Percentiles rank a stretch among this genome's conserved stretches.
These are phyloP conservation scores for Tolmerus cingulatus DNA, from an alignment of 2,888 invertebrate genomes.

Conservation along the genomic window DNA sequence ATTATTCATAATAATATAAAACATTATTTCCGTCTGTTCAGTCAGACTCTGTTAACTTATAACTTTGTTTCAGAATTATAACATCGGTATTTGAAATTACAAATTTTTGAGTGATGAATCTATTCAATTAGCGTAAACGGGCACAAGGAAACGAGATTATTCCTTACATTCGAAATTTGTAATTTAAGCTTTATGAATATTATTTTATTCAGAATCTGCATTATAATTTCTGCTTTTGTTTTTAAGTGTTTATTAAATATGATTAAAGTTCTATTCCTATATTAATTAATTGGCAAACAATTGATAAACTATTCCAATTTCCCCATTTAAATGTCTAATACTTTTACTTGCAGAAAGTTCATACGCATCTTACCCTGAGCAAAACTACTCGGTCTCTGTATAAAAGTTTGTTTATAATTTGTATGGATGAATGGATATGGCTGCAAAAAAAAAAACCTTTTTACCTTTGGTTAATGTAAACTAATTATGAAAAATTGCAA, in stretches of 20 bases:
- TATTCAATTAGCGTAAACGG: not conserved
- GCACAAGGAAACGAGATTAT: not conserved
- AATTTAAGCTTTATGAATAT: not conserved
- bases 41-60: not conserved
- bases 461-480: slow-evolving; percentile 43
- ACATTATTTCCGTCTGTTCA: too few species aligned
- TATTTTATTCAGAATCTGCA: not conserved
- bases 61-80: not conserved
- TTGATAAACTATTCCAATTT: not conserved
- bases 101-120: not conserved
- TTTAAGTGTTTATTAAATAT: not conserved
- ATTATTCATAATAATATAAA: too few species aligned
- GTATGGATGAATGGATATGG: slow-evolving; percentile 45
- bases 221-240: not conserved
- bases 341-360: slow-evolving; percentile 57
- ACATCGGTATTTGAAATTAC: not conserved
- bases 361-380: slow-evolving; percentile 59
- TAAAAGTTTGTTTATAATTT: slow-evolving; percentile 48
- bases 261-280: not conserved
- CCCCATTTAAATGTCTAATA: slow-evolving; percentile 38
- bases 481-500: slow-evolving; percentile 37
- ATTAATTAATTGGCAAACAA: not conserved
- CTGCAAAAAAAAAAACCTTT: slow-evolving; percentile 41
- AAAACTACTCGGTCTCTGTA: slow-evolving; percentile 61
- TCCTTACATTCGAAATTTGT: not conserved